Percentiles rank a stretch among this genome's conserved stretches.
Evolutionary conservation across 2,113 vertebrate genomes (phyloP).

Genomic region (Hippopotamus amphibius): DNA sequence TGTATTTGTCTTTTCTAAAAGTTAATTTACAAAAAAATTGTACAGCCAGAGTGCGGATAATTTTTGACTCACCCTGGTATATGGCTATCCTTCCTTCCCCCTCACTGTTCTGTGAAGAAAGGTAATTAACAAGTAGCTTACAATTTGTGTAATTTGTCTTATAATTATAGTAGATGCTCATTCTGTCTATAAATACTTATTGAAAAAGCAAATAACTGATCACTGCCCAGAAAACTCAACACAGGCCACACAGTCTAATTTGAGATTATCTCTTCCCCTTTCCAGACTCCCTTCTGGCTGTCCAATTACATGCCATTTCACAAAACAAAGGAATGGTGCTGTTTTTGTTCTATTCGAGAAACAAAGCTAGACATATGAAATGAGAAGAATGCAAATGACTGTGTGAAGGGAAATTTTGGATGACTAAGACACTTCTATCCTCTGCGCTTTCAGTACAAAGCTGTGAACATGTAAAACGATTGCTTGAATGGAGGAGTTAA

Average conservation of each 20-base stretch:
- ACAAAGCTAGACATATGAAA: conserved; percentile 23
- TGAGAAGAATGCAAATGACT: background rate
- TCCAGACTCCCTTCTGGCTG: background rate
- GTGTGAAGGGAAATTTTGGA: background rate
- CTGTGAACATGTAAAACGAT: background rate
- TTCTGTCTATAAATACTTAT: conserved; percentile 64
- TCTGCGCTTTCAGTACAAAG: background rate
- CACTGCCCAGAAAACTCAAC: conserved; percentile 55
- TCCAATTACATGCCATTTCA: background rate
- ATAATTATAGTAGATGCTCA: conserved; percentile 62
- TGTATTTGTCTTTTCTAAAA: too few relatives aligned
- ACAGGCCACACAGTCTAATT: background rate
- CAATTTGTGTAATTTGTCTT: conserved; percentile 57
- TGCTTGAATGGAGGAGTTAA: background rate
- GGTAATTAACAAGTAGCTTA: conserved; percentile 51
- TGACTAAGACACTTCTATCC: background rate
- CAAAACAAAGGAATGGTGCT: background rate
- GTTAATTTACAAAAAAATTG: too few relatives aligned
- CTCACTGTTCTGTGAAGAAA: conserved; percentile 30
- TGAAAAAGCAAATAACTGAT: conserved; percentile 59
- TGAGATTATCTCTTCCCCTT: background rate
- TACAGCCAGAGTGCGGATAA: too few relatives aligned
- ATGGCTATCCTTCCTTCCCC: background rate
- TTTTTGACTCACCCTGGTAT: too few relatives aligned
- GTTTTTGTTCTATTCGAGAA: conserved; percentile 39